Percentiles rank a stretch among this genome's conserved stretches.
These are phyloP conservation scores for Chouioia cunea DNA, from an alignment of 2,888 invertebrate species.

Conservation along the genomic window DNA sequence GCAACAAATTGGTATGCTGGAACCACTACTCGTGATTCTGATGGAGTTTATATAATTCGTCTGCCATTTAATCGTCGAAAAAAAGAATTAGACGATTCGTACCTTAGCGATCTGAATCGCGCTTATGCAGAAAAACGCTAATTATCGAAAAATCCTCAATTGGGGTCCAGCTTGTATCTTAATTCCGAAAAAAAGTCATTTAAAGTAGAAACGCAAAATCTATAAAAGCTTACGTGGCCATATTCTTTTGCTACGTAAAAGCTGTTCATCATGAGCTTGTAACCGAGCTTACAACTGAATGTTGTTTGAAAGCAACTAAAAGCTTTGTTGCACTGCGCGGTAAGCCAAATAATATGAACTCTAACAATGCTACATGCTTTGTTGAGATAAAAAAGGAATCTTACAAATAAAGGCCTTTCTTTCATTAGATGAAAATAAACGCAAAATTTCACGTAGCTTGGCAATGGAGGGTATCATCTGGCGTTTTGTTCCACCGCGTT, in stretches of 20 bases:
- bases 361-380: slow-evolving; percentile 5
- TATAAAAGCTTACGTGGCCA: background rate
- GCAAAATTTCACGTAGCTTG: background rate
- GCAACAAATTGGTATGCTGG: slow-evolving; percentile 38
- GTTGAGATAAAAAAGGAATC: background rate
- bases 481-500: too few species aligned
- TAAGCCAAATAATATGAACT: background rate
- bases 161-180: background rate
- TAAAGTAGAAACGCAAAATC: background rate
- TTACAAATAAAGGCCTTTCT: background rate
- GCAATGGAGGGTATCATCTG: too few species aligned
- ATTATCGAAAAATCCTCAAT: slow-evolving; percentile 21
- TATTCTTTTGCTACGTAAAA: slow-evolving; percentile 11
- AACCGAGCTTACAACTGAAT: slow-evolving; percentile 1
- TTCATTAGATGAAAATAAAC: background rate
- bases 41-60: slow-evolving; percentile 39
- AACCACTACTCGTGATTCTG: slow-evolving; percentile 19
- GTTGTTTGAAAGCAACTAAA: slow-evolving; percentile 1
- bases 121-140: slow-evolving; percentile 32
- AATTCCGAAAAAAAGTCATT: background rate
- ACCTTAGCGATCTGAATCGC: slow-evolving; percentile 26
- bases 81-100: slow-evolving; percentile 40
- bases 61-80: slow-evolving; percentile 33
- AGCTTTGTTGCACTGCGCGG: background rate
- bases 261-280: slow-evolving; percentile 21